Base-by-base conservation (phyloP, 2,888 invertebrate species). In the Epistrophe grossulariae region DNA sequence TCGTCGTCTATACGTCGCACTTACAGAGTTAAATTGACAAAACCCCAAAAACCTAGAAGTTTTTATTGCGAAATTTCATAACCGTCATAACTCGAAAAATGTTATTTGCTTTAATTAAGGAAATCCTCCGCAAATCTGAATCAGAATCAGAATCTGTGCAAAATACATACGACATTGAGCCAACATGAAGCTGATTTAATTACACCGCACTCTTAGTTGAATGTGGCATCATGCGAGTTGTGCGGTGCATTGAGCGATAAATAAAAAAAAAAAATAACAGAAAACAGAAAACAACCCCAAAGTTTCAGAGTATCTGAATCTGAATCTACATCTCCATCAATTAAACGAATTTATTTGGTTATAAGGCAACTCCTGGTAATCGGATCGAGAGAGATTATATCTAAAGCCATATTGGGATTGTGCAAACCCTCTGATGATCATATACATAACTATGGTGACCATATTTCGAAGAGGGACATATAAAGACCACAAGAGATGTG, bases 81-180 rank as follows among this genome's bases (percentile, higher is more conserved):
- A 87, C 87, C 87, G 72, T 66, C 87, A 87, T 87, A 87, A 87
- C 79, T 82, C 76, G 38, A 43, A 64, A 74, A 85, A 82, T 74
- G 85, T 71, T 85, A 82, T 85, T 85, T 82, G 82, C 85, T 87
- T 83, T 87, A 87, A 87, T 87, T 87, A 87, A 87, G 87, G 87
- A 87, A 83, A 87, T 83, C 82, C 82, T 83, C 68, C 31, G 40
- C 71, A 76, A 76, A 83, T 83, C 79, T 71, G 64, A 87, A 83
- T 62, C 62, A 38, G 19, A 43, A 62, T 40, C 43, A 38, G 19
- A 43, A 62, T 40, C 43, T 43, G 62, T 24, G 79, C 79, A 71
- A 83, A 87, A 68, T 76, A 79, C 64, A n/a, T n/a, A 79, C 68
- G 74, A 79, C 79, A 79, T 83, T 79, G 79, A 70, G 55, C 59